phyloP scores from a whole-genome alignment of 2,888 invertebrate genomes.

The Allacma fusca region DNA sequence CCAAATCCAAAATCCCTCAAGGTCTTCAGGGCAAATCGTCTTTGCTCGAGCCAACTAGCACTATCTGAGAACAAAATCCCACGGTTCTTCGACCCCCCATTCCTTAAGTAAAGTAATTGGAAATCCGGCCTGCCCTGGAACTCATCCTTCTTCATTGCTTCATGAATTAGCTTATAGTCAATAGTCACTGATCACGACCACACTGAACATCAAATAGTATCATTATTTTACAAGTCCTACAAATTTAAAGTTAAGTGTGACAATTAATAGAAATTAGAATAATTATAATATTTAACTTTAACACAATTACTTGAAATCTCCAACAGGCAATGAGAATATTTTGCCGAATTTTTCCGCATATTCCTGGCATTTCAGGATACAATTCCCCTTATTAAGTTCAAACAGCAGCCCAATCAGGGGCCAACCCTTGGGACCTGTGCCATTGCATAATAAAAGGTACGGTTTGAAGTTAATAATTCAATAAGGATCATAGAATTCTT shows the following conservation, averaged over 20 bases:
- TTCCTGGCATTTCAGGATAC: constrained; percentile 19
- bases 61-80: constrained; percentile 55
- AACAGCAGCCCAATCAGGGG: constrained; percentile 16
- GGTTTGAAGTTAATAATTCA: too few species aligned
- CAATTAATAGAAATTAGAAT: too few species aligned
- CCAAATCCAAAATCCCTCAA: constrained; percentile 54
- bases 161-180: constrained; percentile 50
- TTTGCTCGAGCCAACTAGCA: constrained; percentile 39
- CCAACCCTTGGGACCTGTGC: constrained; percentile 25
- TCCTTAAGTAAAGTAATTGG: constrained; percentile 48
- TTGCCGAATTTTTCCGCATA: constrained; percentile 19
- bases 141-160: constrained; percentile 53
- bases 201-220: constrained; percentile 42
- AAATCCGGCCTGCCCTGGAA: constrained; percentile 57
- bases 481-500: too few species aligned
- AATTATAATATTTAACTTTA: too few species aligned
- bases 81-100: constrained; percentile 51
- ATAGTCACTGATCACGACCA: constrained; percentile 55
- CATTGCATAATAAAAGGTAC: too few species aligned
- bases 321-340: constrained; percentile 13
- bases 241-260: too few species aligned
- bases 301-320: constrained; percentile 20
- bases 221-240: too few species aligned
- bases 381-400: neutral
- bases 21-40: constrained; percentile 34